Evolutionary conservation across 2,888 invertebrate genomes (phyloP).

Genomic region (Sacculina carcini): DNA sequence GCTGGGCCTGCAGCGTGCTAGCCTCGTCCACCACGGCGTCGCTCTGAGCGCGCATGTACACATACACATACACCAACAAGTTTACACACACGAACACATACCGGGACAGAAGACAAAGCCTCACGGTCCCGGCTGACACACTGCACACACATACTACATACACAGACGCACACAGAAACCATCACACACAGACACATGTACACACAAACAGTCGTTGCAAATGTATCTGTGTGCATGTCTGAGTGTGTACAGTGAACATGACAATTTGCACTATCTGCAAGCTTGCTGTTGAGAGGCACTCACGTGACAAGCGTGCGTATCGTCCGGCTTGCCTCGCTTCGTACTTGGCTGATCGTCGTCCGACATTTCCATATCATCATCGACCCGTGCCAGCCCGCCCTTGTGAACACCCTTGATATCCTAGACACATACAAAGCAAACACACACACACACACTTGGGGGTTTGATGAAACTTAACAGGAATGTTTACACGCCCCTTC

Average conservation of each 20-base stretch:
- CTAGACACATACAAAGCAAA: constrained; percentile 20
- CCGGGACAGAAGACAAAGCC: neutral
- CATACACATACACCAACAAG: neutral
- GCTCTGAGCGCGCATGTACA: constrained; percentile 27
- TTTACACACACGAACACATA: neutral
- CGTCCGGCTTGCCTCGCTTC: constrained; percentile 4
- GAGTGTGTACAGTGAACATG: too few relatives aligned
- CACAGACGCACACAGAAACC: neutral
- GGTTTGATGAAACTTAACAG: too few relatives aligned
- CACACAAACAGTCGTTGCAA: neutral
- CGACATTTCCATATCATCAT: constrained; percentile 67
- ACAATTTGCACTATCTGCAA: too few relatives aligned
- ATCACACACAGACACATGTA: neutral
- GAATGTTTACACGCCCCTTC: too few relatives aligned
- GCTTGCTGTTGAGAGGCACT: too few relatives aligned
- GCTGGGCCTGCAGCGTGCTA: constrained; percentile 60
- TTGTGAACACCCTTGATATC: constrained; percentile 39
- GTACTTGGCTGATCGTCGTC: constrained; percentile 31
- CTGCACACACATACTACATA: constrained; percentile 3
- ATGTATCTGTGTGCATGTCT: neutral
- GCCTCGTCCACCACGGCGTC: constrained; percentile 32
- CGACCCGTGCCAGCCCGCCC: constrained; percentile 35
- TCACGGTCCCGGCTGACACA: neutral
- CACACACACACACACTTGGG: neutral
- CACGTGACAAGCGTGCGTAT: neutral